These are phyloP conservation scores for Yasuhikotakia modesta DNA, from an alignment of 2,797 vertebrate species.

Conservation along the genomic window DNA sequence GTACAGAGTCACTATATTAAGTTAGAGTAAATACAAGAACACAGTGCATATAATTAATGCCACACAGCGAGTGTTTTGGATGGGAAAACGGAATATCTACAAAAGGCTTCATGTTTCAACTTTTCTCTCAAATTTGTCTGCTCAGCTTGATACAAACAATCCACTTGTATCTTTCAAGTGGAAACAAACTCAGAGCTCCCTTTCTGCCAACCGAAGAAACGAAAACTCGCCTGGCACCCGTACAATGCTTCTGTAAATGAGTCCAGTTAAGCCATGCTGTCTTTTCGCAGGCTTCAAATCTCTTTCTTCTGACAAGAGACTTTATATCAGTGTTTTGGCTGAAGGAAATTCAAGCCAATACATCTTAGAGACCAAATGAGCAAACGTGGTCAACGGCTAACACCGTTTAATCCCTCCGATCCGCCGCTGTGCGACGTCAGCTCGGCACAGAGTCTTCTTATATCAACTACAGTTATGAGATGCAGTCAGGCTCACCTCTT, in stretches of 20 bases:
- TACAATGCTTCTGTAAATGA: constrained; percentile 46
- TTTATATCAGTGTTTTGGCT: neutral
- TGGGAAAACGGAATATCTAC: neutral
- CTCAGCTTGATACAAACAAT: constrained; percentile 48
- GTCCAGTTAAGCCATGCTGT: constrained; percentile 47
- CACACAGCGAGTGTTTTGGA: neutral
- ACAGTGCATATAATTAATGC: neutral
- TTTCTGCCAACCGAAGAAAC: constrained; percentile 30
- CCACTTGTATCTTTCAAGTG: constrained; percentile 19
- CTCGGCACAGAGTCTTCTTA: neutral
- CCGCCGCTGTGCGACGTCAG: neutral
- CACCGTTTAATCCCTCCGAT: neutral
- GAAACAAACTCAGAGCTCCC: constrained; percentile 21
- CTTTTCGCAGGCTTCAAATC: constrained; percentile 47
- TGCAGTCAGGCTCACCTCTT: constrained; percentile 83
- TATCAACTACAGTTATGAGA: neutral
- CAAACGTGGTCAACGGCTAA: neutral
- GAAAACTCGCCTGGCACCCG: constrained; percentile 57
- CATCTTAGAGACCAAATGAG: neutral
- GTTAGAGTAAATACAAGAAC: neutral
- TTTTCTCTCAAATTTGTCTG: constrained; percentile 1
- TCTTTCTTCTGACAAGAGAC: constrained; percentile 22
- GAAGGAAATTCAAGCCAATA: neutral
- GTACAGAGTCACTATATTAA: neutral
- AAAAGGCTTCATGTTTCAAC: neutral